phyloP scores from a whole-genome alignment of 2,113 vertebrate species.

The Alligator sinensis region DNA sequence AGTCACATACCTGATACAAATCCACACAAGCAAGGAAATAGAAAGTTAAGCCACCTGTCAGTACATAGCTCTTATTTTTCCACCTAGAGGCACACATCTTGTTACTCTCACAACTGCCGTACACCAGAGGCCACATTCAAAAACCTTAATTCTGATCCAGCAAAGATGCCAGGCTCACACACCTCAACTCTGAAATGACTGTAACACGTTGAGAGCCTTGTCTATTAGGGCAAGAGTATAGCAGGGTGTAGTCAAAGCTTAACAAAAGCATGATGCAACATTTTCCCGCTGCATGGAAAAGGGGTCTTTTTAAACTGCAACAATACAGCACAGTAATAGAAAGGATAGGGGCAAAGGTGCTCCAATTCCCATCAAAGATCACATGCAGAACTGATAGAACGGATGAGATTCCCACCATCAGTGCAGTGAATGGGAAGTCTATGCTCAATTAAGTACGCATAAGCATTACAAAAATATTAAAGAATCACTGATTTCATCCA shows the following conservation, averaged over 20 bases:
- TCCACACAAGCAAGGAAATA: rapidly evolving
- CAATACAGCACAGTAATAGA: rapidly evolving
- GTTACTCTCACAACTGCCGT: background rate
- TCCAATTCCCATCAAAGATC: background rate
- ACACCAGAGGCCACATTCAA: background rate
- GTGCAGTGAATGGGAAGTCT: background rate
- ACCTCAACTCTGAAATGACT: background rate
- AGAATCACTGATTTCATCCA: background rate
- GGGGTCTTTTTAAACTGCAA: background rate
- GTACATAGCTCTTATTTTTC: background rate
- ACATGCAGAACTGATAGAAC: background rate
- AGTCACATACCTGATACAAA: background rate
- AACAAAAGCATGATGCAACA: background rate
- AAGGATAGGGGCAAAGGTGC: background rate
- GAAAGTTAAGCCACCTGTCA: background rate
- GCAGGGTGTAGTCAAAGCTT: background rate
- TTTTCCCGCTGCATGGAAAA: background rate
- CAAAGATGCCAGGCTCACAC: background rate
- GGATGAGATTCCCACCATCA: background rate
- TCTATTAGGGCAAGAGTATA: background rate
- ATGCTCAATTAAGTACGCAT: background rate
- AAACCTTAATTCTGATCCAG: background rate
- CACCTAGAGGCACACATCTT: background rate
- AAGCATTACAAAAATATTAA: background rate
- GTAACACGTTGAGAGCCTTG: background rate